phyloP scores from a whole-genome alignment of 2,888 invertebrate species.

The Trimorus sp. region DNA sequence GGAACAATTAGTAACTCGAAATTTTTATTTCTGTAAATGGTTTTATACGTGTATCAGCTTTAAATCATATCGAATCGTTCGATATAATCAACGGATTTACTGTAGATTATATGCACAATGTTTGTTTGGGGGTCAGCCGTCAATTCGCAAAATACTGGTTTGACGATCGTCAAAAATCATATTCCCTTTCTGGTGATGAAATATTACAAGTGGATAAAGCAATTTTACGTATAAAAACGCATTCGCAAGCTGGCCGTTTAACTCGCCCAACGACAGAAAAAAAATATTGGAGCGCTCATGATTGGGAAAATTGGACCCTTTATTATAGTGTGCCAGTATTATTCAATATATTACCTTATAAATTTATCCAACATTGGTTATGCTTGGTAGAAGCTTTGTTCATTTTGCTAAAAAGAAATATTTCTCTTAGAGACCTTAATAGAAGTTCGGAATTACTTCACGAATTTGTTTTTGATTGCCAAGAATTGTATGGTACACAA shows the following conservation, averaged over 20 bases:
- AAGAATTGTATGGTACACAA: constrained; percentile 13
- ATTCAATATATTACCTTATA: not conserved
- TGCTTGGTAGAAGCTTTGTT: no score
- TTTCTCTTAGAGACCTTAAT: constrained; percentile 1
- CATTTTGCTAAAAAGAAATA: constrained; percentile 5
- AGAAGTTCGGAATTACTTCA: constrained; percentile 6
- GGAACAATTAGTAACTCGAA: no score
- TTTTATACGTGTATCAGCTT: no score
- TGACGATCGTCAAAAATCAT: no score
- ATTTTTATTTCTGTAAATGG: no score
- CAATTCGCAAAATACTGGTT: no score
- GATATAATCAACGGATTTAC: not conserved
- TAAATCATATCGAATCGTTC: no score
- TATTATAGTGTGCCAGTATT: constrained; percentile 26
- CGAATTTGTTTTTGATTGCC: constrained; percentile 5
- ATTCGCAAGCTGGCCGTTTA: constrained; percentile 23
- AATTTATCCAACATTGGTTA: constrained; percentile 13
- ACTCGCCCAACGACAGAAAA: constrained; percentile 2
- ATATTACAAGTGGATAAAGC: not conserved
- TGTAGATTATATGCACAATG: no score
- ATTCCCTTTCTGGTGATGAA: not conserved
- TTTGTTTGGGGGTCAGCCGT: no score
- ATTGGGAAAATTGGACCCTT: no score
- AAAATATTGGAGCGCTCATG: constrained; percentile 26
- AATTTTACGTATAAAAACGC: constrained; percentile 11